Base-by-base conservation (phyloP, 1,140 invertebrate genomes). In the Probaryconus sp. region DNA sequence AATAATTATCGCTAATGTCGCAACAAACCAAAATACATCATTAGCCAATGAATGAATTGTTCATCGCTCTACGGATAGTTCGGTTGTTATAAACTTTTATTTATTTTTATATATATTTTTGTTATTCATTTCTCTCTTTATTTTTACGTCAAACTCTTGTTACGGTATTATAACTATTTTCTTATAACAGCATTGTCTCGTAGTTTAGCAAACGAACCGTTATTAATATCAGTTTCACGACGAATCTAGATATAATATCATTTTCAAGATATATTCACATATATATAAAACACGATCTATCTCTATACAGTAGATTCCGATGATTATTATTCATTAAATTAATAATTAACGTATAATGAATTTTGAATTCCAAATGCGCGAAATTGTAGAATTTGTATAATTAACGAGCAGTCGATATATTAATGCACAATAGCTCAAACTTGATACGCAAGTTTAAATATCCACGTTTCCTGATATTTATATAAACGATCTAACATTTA, bases 401-500 rank as follows among this genome's bases (percentile, higher is more conserved):
- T 67, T 47, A 65, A 43, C 37, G 16, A 43, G 45, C 31, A 64
- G 37, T 65, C 43, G 26, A 56, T 67, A n/a, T n/a, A 67, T 18
- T 43, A 56, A 67, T 67, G 51, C 63, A 67, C 63, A 67, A 48
- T 48, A 56, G 63, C 35, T 56, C 51, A 48, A 67, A 67, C 40
- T 21, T 26, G 63, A 67, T 65, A 56, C 51, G 51, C 63, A 56
- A 67, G 51, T 67, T 67, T 48, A 64, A n/a, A n/a, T n/a, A 42
- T 55, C 24, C 61, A 47, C n/a, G 37, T 42, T n/a, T 42, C 31
- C 6, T 35, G 35, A 51, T 68, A 68, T 42, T 58, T 56, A 58
- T 68, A 67, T 40, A 67, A 67, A 67, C 35, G 42, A 56, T 48
- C 63, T 67, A 67, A 68, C 64, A 68, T 68, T 58, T 4, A 68